A percentile compares a stretch with the other conserved stretches of the same genome.
These are phyloP conservation scores for Drosophila bocqueti DNA, from an alignment of 1,140 invertebrate genomes.

Conservation along the genomic window DNA sequence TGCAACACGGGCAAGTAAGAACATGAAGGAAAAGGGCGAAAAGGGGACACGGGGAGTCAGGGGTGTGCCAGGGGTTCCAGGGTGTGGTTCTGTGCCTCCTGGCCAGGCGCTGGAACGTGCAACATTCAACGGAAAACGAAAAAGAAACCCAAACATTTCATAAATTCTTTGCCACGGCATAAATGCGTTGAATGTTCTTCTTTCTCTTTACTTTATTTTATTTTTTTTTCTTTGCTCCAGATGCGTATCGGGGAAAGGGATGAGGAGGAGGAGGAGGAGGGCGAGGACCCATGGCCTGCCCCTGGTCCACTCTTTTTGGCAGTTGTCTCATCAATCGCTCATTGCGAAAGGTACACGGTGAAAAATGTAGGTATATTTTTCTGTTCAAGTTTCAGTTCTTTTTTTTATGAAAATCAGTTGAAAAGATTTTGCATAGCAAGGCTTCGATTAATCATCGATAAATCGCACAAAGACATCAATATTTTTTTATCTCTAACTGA, in stretches of 20 bases:
- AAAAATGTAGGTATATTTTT: background rate
- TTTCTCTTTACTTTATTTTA: slow-evolving; percentile 2
- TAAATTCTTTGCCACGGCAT: slow-evolving; percentile 65
- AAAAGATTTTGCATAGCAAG: background rate
- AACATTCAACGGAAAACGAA: slow-evolving; percentile 49
- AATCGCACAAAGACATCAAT: too few species aligned
- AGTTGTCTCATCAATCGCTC: slow-evolving; percentile 61
- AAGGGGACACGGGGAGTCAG: background rate
- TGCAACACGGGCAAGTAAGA: slow-evolving; percentile 22
- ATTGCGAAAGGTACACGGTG: slow-evolving; percentile 25
- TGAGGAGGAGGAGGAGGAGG: background rate
- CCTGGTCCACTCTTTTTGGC: slow-evolving; percentile 33
- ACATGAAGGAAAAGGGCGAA: background rate
- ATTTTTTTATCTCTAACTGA: too few species aligned
- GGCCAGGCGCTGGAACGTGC: slow-evolving; percentile 43
- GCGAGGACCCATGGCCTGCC: background rate
- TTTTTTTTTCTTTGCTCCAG: slow-evolving; percentile 24
- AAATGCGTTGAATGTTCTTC: slow-evolving; percentile 45
- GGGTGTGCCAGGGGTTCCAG: slow-evolving; percentile 18
- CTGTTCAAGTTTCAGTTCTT: background rate
- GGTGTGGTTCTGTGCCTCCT: slow-evolving; percentile 41
- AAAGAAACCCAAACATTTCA: slow-evolving; percentile 66
- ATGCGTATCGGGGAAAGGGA: slow-evolving; percentile 34
- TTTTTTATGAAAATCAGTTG: background rate
- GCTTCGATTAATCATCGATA: background rate